Evolutionary conservation across 1,140 invertebrate species (phyloP).

Genomic region (Oncopeltus fasciatus): DNA sequence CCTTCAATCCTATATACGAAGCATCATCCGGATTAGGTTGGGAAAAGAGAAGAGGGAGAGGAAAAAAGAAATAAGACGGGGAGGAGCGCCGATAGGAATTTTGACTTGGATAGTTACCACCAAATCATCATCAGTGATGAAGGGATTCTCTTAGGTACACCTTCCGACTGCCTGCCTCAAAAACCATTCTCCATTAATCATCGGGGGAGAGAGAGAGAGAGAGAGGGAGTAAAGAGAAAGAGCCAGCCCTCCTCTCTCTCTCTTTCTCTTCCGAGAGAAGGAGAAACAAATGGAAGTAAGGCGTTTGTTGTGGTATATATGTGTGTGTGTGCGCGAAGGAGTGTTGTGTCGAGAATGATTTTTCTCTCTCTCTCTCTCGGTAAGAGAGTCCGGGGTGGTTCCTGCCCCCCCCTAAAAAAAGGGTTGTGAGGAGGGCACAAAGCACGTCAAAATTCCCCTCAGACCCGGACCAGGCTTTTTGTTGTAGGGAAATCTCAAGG

Average conservation of each 20-base stretch:
- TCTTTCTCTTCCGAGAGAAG: neutral
- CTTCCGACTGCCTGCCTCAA: neutral
- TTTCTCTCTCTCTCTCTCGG: too few relatives aligned
- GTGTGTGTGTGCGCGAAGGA: too few relatives aligned
- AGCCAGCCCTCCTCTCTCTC: neutral
- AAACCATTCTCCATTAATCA: neutral
- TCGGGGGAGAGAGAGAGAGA: too few relatives aligned
- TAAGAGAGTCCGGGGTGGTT: too few relatives aligned
- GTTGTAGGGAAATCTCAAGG: constrained; percentile 8
- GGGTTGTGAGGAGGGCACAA: constrained; percentile 5
- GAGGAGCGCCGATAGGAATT: too few relatives aligned
- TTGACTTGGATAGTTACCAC: too few relatives aligned
- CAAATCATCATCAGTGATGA: neutral
- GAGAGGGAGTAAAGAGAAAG: too few relatives aligned
- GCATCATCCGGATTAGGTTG: too few relatives aligned
- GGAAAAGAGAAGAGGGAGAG: too few relatives aligned
- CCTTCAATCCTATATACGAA: too few relatives aligned
- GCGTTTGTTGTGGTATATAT: neutral
- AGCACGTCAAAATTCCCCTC: constrained; percentile 2
- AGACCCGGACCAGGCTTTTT: neutral
- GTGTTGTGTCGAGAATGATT: too few relatives aligned
- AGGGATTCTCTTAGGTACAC: neutral
- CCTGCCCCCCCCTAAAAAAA: neutral
- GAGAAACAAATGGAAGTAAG: constrained; percentile 2
- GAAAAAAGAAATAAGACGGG: too few relatives aligned